These are phyloP conservation scores for Ips typographus DNA, from an alignment of 1,140 invertebrate genomes.

Conservation along the genomic window DNA sequence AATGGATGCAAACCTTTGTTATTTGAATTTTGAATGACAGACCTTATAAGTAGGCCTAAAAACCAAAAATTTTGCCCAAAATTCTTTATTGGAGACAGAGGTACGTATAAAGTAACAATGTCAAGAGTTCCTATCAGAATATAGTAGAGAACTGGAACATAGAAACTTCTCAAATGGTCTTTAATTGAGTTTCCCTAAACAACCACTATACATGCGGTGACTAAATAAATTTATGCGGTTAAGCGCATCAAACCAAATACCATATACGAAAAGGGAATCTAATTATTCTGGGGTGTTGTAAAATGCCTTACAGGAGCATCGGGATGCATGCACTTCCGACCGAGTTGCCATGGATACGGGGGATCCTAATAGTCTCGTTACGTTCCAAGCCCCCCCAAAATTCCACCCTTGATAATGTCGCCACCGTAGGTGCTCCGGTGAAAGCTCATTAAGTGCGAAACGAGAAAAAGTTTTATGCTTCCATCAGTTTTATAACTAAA, in stretches of 20 bases:
- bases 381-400: background rate
- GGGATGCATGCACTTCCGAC: background rate
- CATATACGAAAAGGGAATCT: background rate
- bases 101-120: too few relatives aligned
- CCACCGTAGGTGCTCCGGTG: background rate
- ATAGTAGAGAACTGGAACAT: too few relatives aligned
- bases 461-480: background rate
- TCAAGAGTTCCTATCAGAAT: too few relatives aligned
- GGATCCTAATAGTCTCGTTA: conserved; percentile 10
- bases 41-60: too few relatives aligned
- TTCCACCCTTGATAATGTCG: conserved; percentile 5
- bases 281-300: conserved; percentile 4
- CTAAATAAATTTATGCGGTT: background rate
- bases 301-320: conserved; percentile 1
- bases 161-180: too few relatives aligned
- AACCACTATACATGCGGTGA: too few relatives aligned
- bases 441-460: conserved; percentile 8
- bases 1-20: too few relatives aligned
- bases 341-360: conserved; percentile 8
- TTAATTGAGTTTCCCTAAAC: too few relatives aligned
- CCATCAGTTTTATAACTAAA: too few relatives aligned
- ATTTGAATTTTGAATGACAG: too few relatives aligned
- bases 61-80: too few relatives aligned
- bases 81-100: too few relatives aligned
- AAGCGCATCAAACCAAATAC: background rate